Base-by-base conservation (phyloP, 2,888 invertebrate species). In the Drosophila kanekoi region DNA sequence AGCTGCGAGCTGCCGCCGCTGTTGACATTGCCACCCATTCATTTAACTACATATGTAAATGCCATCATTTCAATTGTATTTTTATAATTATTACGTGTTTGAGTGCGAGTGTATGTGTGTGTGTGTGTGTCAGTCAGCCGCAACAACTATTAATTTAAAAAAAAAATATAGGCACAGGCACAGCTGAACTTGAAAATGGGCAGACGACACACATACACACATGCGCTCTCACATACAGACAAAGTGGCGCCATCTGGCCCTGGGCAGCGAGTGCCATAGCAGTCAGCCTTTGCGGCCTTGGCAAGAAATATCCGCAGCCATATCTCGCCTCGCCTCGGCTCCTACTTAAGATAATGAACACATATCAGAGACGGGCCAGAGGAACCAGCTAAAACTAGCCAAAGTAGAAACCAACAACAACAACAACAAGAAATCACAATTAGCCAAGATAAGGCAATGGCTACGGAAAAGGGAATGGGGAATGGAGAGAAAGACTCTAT, bases 1-100 rank as follows among this genome's bases (percentile, higher is more conserved):
- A 78, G 78, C 66, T 63, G 59, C 52, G 32, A 35, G 57, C 38
- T 16, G 14, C 28, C 16, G 51, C 51, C 35, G 57, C 49, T 80
- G 80, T 81, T 85, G 86, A 81, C 83, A 86, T 80, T 70, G 68
- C 68, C 68, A 79, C 62, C 72, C 70, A 68, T 61, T 78, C 66
- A 78, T 75, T 81, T 78, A 75, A 68, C 61, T 67, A n/a, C n/a
- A n/a, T n/a, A 44, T 54, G 54, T 35, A 72, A 76, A 75, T 77
- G 81, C 71, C 78, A 80, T 70, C 77, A 73, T 74, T 78, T 66
- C 70, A 77, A 68, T 83, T 83, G 62, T 63, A 40, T 71, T 58
- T 76, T 76, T 71, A 58, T 67, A 63, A 72, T 77, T 67, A 77
- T 61, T 56, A 61, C 63, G 58, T 61, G n/a, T 45, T 45, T 43